phyloP scores from a whole-genome alignment of 35 echinoderm and acorn worm genomes.

The Anneissia japonica region DNA sequence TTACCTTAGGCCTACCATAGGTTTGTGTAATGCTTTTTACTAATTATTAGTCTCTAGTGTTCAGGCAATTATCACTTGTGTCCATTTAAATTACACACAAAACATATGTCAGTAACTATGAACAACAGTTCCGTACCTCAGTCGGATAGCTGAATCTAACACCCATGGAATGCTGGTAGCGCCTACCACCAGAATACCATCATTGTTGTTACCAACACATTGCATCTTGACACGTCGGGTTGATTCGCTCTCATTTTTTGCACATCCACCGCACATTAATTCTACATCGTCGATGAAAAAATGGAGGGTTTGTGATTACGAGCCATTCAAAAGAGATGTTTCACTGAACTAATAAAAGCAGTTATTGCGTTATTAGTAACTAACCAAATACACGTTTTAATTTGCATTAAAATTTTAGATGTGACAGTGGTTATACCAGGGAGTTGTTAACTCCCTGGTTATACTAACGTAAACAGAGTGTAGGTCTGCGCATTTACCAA shows the following conservation, averaged over 20 bases:
- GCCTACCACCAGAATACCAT: constrained; percentile 77
- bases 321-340: constrained; percentile 78
- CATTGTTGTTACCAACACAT: constrained; percentile 85
- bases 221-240: constrained; percentile 93
- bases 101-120: background rate
- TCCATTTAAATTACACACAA: no score
- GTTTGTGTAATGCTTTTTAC: no score
- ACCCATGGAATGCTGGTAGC: constrained; percentile 95
- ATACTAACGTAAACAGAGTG: no score
- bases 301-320: constrained; percentile 80
- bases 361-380: background rate
- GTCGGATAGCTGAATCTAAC: constrained; percentile 89
- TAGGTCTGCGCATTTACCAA: no score
- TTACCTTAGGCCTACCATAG: no score
- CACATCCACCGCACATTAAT: constrained; percentile 77
- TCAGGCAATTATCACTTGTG: no score
- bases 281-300: constrained; percentile 97
- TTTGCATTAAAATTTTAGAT: no score
- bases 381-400: no score
- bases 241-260: constrained; percentile 88
- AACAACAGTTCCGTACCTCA: constrained; percentile 44
- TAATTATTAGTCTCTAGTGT: no score
- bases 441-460: no score
- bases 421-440: no score
- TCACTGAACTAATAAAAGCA: constrained; percentile 64